Base-by-base conservation (phyloP, 2,888 invertebrate species). In the Erebia epiphron region DNA sequence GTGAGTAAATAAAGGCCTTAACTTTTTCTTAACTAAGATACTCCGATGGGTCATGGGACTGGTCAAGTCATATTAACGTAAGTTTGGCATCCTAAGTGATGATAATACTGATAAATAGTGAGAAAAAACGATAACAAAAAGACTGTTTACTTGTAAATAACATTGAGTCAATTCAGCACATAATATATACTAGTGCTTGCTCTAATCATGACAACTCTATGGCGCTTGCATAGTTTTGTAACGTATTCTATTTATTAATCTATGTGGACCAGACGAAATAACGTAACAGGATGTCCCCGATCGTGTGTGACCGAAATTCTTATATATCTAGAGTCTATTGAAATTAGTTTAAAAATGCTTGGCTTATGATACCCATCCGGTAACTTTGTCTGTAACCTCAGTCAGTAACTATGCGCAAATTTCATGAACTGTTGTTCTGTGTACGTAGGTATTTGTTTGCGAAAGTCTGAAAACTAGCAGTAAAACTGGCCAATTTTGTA, bases 281-380 rank as follows among this genome's bases (percentile, higher is more conserved):
- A 67, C 70, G 50, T 26, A 66, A 70, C 70, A 68, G 56, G 69
- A 67, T 69, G 69, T 69, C 69, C 67, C 57, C 50, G 67, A 49
- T 67, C 18, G 13, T 13, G 26, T 49, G 58, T 16, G 35, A 35
- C 52, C 52, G n/a, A 64, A 64, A 49, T 62, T 62, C 2, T 49
- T 49, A 46, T 61, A 13, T 57, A 11, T 62, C 21, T 5, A 21
- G 14, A 46, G 49, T 18, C 13, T 46, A 49, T 46, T 62, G 62
- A 62, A 46, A 35, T 64, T 13, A 64, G 41, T 64, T 35, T 11
- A 10, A 64, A 64, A 64, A 64, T 54, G 26, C 26, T 50, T 49
- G 14, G 21, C 14, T 61, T 9, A 43, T 62, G 11, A 63, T 13
- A 26, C 26, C 26, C 4, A 26, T 21, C 21, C 2, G 26, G 3